Percentiles rank a stretch among this genome's conserved stretches.
Evolutionary conservation across 92 coral and sea anemone species (phyloP).

Genomic region (Palythoa heliodiscus): DNA sequence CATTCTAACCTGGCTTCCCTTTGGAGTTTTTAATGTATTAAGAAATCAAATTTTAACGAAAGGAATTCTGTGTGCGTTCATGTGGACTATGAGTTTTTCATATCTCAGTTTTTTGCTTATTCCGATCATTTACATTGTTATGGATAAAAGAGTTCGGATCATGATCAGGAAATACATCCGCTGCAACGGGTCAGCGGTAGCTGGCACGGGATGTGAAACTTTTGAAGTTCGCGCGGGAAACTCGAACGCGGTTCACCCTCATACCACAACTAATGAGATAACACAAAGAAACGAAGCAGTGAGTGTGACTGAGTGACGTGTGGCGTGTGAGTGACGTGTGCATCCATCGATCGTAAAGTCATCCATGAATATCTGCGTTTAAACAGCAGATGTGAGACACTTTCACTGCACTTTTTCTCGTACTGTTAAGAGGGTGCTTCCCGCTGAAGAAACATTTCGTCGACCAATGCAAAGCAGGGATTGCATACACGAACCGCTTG

Average conservation of each 20-base stretch:
- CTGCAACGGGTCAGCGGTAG: not conserved
- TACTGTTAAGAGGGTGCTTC: not conserved
- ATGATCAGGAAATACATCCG: not conserved
- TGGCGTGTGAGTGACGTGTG: too few species aligned
- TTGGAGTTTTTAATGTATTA: not conserved
- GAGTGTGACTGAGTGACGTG: not conserved
- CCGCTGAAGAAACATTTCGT: conserved; percentile 82
- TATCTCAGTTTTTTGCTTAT: not conserved
- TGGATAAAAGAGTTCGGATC: conserved; percentile 12
- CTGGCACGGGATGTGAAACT: not conserved
- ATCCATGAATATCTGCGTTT: too few species aligned
- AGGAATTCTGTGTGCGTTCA: not conserved
- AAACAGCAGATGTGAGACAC: too few species aligned
- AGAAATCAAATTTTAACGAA: not conserved
- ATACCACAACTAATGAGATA: not conserved
- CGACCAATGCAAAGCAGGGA: conserved; percentile 92
- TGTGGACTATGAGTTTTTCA: conserved; percentile 1
- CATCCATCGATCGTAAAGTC: too few species aligned
- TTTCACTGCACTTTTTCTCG: not conserved
- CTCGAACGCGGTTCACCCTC: not conserved
- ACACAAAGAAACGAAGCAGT: not conserved
- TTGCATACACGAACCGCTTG: conserved; percentile 94
- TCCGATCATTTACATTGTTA: conserved; percentile 20
- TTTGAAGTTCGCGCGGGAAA: not conserved
- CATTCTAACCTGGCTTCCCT: conserved; percentile 7